Percentiles rank a stretch among this genome's conserved stretches.
phyloP scores from a whole-genome alignment of 1,140 invertebrate species.

The Aphelinus certus region DNA sequence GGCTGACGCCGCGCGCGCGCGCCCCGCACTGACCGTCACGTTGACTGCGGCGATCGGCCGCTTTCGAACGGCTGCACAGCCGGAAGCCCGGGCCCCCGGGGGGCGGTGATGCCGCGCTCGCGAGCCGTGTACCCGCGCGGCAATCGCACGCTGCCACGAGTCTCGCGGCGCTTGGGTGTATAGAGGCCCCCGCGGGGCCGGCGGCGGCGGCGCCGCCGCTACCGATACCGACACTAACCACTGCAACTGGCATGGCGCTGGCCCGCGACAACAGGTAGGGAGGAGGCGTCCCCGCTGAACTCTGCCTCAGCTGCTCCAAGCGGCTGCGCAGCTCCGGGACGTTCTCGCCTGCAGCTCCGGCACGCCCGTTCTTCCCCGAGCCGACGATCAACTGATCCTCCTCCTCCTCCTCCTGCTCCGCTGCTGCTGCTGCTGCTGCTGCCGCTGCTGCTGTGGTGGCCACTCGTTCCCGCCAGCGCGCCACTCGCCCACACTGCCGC shows the following conservation, averaged over 20 bases:
- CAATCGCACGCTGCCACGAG: too few species aligned
- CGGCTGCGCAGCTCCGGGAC: constrained; percentile 43
- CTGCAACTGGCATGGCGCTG: constrained; percentile 64
- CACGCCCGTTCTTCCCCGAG: constrained; percentile 8
- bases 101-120: too few species aligned
- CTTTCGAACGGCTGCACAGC: constrained; percentile 16
- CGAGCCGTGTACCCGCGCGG: too few species aligned
- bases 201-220: too few species aligned
- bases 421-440: constrained; percentile 14
- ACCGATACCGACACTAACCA: constrained; percentile 56
- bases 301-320: constrained; percentile 45
- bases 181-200: too few species aligned
- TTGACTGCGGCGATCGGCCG: constrained; percentile 41
- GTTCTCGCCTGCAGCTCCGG: not conserved
- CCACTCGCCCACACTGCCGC: not conserved
- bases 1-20: constrained; percentile 37
- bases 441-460: not conserved
- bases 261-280: constrained; percentile 50
- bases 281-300: too few species aligned
- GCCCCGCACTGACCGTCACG: constrained; percentile 25
- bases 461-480: not conserved
- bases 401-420: constrained; percentile 32
- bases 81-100: too few species aligned
- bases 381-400: too few species aligned
- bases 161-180: too few species aligned